Evolutionary conservation across 1,140 invertebrate species (phyloP).

Genomic region (Drosophila seguyi): DNA sequence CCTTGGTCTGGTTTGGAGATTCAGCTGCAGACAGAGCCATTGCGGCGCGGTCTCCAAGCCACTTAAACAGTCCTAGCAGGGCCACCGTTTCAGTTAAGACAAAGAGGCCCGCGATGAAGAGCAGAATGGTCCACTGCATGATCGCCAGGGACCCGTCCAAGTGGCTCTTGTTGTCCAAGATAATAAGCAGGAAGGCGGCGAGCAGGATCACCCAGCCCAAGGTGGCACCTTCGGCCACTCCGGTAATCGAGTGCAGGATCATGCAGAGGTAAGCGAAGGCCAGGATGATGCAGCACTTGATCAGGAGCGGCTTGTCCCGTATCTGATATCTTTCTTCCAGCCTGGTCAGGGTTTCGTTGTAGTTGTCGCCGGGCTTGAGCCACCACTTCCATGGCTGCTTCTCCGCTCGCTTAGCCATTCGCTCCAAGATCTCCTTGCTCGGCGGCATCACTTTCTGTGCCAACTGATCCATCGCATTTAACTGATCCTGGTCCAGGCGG

Average conservation of each 20-base stretch:
- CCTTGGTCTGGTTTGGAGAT: conserved; percentile 85
- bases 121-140: conserved; percentile 91
- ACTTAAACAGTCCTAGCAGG: conserved; percentile 89
- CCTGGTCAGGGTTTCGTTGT: conserved; percentile 39
- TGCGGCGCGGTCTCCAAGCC: conserved; percentile 89
- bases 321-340: conserved; percentile 36
- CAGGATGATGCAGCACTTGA: conserved; percentile 87
- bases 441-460: background rate
- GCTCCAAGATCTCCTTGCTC: background rate
- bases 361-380: conserved; percentile 88
- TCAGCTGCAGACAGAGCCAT: conserved; percentile 86
- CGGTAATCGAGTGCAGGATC: conserved; percentile 87
- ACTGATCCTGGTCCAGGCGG: background rate
- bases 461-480: background rate
- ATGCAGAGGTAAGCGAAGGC: conserved; percentile 89
- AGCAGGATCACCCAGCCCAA: conserved; percentile 90
- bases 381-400: background rate
- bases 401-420: background rate
- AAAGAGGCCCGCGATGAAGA: conserved; percentile 65
- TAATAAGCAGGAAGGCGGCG: conserved; percentile 87
- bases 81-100: conserved; percentile 87
- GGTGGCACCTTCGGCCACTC: conserved; percentile 86
- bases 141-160: conserved; percentile 89
- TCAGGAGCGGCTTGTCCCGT: conserved; percentile 86
- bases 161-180: conserved; percentile 65